Conservation (phyloP, 1,140 invertebrate species). For the Pemphigus obesinymphae region DNA sequence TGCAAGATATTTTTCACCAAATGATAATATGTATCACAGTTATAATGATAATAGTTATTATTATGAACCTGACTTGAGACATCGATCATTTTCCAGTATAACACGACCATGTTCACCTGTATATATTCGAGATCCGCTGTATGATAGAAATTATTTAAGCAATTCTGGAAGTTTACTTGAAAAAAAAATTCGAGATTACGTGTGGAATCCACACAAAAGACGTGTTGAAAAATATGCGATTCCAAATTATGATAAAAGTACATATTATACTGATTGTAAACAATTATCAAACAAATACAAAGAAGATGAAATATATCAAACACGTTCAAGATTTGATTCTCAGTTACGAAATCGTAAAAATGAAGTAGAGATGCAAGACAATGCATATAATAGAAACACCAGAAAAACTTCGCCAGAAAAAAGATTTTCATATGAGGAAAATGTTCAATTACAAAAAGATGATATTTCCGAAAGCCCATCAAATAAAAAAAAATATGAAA, state of each 20-base stretch:
- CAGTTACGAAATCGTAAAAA: neutral
- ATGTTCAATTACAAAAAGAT: neutral
- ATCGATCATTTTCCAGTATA: neutral
- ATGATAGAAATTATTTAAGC: neutral
- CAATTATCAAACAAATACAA: neutral
- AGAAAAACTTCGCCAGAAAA: neutral
- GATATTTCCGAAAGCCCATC: neutral
- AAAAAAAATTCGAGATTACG: slow-evolving; percentile 27
- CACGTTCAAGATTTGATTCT: neutral
- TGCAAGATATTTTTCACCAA: neutral
- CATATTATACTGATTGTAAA: neutral
- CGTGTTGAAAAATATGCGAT: neutral
- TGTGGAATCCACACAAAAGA: neutral
- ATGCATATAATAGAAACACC: neutral
- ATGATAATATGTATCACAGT: neutral
- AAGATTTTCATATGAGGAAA: neutral
- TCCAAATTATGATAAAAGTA: neutral
- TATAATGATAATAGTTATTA: neutral
- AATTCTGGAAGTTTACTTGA: neutral
- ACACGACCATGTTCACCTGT: slow-evolving; percentile 16
- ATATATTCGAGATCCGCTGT: neutral
- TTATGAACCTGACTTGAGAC: neutral
- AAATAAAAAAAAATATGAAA: neutral
- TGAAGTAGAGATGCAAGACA: neutral
- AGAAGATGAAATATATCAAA: neutral